Evolutionary conservation across 2,113 vertebrate species (phyloP).

Genomic region (Tragelaphus scriptus): DNA sequence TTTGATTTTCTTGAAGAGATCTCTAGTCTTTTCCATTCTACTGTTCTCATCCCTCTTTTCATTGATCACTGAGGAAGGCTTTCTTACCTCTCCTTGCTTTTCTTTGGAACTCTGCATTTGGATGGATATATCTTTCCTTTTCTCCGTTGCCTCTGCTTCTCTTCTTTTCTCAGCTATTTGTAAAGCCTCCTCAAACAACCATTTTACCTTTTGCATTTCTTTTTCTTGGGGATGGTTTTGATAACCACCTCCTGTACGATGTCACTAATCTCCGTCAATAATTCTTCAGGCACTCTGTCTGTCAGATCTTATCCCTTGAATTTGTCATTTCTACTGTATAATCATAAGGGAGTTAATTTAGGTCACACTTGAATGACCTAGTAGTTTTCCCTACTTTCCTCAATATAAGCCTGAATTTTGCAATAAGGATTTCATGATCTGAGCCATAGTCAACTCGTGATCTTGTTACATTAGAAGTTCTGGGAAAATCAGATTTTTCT

Average conservation of each 20-base stretch:
- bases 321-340: neutral
- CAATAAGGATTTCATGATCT: neutral
- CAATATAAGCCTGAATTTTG: neutral
- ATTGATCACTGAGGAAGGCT: no score
- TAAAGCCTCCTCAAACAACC: neutral
- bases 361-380: neutral
- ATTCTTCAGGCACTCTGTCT: neutral
- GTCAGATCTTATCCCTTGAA: neutral
- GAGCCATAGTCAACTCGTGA: neutral
- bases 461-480: neutral
- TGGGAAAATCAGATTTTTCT: neutral
- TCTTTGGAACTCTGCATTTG: no score
- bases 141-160: rapidly evolving
- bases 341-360: neutral
- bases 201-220: neutral
- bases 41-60: no score
- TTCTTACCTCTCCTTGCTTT: no score
- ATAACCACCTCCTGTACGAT: neutral
- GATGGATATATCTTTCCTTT: neutral
- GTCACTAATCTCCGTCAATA: neutral
- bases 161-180: neutral
- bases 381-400: neutral
- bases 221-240: neutral
- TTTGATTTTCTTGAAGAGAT: no score
- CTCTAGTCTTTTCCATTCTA: no score